Evolutionary conservation across 2,888 invertebrate genomes (phyloP).

Genomic region (Fragum sueziense): DNA sequence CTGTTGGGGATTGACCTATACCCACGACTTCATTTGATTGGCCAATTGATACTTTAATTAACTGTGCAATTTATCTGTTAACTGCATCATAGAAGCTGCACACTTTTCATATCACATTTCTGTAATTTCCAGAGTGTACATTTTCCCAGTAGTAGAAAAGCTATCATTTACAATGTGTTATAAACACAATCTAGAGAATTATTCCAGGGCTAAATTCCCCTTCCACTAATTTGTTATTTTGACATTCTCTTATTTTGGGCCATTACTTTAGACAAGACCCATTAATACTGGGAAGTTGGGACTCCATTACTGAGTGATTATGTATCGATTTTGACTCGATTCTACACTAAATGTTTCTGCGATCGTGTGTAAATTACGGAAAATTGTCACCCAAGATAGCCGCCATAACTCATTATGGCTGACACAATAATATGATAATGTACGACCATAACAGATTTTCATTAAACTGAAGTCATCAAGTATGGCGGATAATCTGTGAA

Average conservation of each 20-base stretch:
- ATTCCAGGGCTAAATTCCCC: constrained; percentile 18
- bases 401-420: constrained; percentile 47
- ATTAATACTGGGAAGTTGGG: constrained; percentile 56
- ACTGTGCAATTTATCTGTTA: too few relatives aligned
- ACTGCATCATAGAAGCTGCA: too few relatives aligned
- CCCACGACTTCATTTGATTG: too few relatives aligned
- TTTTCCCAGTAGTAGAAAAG: background rate
- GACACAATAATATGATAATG: constrained; percentile 52
- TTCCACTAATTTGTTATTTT: constrained; percentile 36
- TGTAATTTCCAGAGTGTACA: too few relatives aligned
- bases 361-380: constrained; percentile 56
- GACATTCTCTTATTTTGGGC: constrained; percentile 46
- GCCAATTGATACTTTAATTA: too few relatives aligned
- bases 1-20: too few relatives aligned
- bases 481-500: background rate
- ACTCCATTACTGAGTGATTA: constrained; percentile 56
- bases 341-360: constrained; percentile 57
- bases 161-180: constrained; percentile 4
- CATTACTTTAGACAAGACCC: constrained; percentile 50
- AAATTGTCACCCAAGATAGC: constrained; percentile 51
- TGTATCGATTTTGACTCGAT: constrained; percentile 57
- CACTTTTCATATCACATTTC: too few relatives aligned
- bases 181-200: constrained; percentile 11
- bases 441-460: constrained; percentile 30
- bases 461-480: background rate